These are phyloP conservation scores for Amblyteles armatorius DNA, from an alignment of 2,888 invertebrate species.

Conservation along the genomic window DNA sequence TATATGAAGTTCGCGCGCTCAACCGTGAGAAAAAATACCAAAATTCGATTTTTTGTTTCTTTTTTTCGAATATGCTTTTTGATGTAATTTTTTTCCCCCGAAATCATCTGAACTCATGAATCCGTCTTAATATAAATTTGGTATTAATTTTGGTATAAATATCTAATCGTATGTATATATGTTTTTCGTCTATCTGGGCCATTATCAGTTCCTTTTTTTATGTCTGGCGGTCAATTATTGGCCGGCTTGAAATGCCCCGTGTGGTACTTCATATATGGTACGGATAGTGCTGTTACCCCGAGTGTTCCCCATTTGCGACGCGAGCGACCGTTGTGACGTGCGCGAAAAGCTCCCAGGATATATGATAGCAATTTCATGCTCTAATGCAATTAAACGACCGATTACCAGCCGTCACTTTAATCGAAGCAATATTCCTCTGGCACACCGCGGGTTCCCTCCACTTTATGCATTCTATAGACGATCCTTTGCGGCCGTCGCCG, in stretches of 20 bases:
- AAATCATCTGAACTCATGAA: neutral
- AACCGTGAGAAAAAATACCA: neutral
- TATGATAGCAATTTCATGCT: slow-evolving; percentile 70
- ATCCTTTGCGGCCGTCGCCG: neutral
- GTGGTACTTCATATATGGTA: neutral
- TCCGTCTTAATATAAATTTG: too few species aligned
- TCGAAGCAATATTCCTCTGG: slow-evolving; percentile 37
- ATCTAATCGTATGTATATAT: neutral
- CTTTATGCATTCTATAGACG: slow-evolving; percentile 14
- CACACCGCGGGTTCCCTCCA: neutral
- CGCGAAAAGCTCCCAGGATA: slow-evolving; percentile 9
- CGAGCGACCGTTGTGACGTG: slow-evolving; percentile 1
- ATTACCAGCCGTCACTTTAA: slow-evolving; percentile 58
- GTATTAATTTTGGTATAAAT: too few species aligned
- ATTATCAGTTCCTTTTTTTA: too few species aligned
- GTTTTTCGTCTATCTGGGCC: neutral
- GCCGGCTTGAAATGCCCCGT: neutral
- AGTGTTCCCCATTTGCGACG: neutral
- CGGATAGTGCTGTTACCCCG: neutral
- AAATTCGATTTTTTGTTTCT: neutral
- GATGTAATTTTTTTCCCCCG: neutral
- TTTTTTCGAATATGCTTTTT: neutral
- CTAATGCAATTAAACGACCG: slow-evolving; percentile 67
- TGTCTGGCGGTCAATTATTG: neutral
- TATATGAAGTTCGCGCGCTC: neutral